These are phyloP conservation scores for Ips typographus DNA, from an alignment of 1,140 invertebrate species.

Conservation along the genomic window DNA sequence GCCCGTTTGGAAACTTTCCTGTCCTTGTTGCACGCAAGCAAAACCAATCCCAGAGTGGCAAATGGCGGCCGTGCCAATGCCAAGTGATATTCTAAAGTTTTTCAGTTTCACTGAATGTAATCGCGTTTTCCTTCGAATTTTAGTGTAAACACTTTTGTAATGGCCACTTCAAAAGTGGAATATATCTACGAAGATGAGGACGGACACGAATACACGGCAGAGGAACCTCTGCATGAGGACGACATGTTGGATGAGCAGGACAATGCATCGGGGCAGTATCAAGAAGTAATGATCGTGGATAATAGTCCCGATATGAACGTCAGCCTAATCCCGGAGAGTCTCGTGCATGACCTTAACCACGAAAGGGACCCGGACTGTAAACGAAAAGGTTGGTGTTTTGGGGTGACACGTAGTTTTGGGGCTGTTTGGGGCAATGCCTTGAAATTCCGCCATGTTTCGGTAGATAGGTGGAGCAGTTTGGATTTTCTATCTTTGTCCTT, in stretches of 20 bases:
- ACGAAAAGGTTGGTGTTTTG: conserved; percentile 20
- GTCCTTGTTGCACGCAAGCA: conserved; percentile 8
- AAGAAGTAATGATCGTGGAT: conserved; percentile 29
- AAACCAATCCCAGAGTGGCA: conserved; percentile 5
- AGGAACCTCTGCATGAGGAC: conserved; percentile 8
- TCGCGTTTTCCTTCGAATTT: neutral
- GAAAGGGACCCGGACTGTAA: conserved; percentile 26
- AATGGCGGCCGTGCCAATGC: neutral
- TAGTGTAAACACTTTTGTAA: neutral
- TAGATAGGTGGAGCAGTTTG: too few relatives aligned
- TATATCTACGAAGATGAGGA: conserved; percentile 31
- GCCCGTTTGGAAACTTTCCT: too few relatives aligned
- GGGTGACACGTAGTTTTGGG: too few relatives aligned
- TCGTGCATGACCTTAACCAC: conserved; percentile 1
- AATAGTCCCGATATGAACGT: neutral
- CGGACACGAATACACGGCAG: conserved; percentile 23
- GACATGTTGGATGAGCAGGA: conserved; percentile 2
- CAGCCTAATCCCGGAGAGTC: neutral
- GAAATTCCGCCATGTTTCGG: too few relatives aligned
- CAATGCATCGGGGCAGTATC: too few relatives aligned
- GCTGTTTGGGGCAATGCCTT: too few relatives aligned
- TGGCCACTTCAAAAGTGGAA: conserved; percentile 28
- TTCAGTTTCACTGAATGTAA: conserved; percentile 14
- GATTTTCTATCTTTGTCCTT: neutral
- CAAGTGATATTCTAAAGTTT: conserved; percentile 12